phyloP scores from a whole-genome alignment of 2,888 invertebrate genomes.

The Calameuta filiformis region DNA sequence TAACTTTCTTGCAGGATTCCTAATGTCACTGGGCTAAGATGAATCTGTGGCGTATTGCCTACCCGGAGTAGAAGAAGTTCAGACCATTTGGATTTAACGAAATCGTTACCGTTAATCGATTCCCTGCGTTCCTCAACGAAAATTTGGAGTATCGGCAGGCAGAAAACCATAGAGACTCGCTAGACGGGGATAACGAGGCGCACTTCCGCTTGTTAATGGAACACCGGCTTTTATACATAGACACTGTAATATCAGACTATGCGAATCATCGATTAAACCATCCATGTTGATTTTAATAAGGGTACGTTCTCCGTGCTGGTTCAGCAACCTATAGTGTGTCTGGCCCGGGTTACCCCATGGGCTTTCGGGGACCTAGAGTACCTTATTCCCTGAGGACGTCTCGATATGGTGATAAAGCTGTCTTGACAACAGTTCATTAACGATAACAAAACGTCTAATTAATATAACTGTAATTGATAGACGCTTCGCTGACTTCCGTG shows the following conservation, averaged over 20 bases:
- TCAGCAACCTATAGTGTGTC: neutral
- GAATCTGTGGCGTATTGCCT: neutral
- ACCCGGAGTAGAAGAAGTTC: neutral
- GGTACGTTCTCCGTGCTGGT: neutral
- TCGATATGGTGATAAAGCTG: neutral
- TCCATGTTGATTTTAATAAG: neutral
- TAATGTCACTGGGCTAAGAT: too few relatives aligned
- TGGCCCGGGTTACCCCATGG: neutral
- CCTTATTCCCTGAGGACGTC: too few relatives aligned
- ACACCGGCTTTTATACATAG: neutral
- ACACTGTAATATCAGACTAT: neutral
- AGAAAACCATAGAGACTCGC: neutral
- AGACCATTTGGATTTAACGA: neutral
- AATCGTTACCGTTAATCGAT: neutral
- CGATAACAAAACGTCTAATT: conserved; percentile 1
- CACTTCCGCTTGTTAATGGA: neutral
- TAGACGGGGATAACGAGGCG: neutral
- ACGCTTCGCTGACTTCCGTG: neutral
- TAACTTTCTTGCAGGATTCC: too few relatives aligned
- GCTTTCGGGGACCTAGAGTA: neutral
- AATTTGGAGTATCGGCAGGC: neutral
- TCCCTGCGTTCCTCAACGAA: neutral
- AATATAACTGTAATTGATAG: neutral
- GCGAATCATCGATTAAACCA: neutral
- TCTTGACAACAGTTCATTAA: neutral